Base-by-base conservation (phyloP, 2,888 invertebrate species). In the Dynastes hyllus region DNA sequence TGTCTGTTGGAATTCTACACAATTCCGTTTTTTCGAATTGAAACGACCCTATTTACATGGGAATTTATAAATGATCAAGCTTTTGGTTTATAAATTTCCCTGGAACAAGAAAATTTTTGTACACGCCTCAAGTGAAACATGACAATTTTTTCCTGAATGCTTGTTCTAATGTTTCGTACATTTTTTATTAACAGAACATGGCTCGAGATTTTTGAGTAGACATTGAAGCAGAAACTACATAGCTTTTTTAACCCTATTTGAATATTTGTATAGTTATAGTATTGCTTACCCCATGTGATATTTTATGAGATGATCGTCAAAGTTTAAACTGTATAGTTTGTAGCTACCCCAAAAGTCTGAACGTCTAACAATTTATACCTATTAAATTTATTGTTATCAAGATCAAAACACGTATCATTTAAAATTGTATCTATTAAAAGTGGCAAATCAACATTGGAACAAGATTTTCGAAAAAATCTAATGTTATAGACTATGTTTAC, bases 1-100 rank as follows among this genome's bases (percentile, higher is more conserved):
- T 87, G 88, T 88, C 88, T 88, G 85, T 88, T 88, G 88, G 88
- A 88, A 86, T 88, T 88, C 87, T 86, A 85, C 86, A 86, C 85
- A 86, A 83, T 84, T 83, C 81, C 81, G 81, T 83, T 82, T 76
- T 73, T 69, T 76, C 82, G 80, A 83, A 84, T 83, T 81, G 83
- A 80, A 77, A 83, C 83, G 83, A 83, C 83, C 83, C 83, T 83
- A 83, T 78, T 29, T 66, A 67, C 16, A 37, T 75, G 77, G 67
- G 61, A 69, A 77, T 61, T 77, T 69, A 67, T 69, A 77, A 67
- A 61, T 69, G 53, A 51, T 6, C n/a, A n/a, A 2, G 8, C 53
- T 71, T 75, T 61, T 37, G 27, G 32, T 75, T 75, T 75, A 61
- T 75, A 61, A 75, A 75, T 75, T 75, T 75, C 73, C 73, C 45